A percentile compares a stretch with the other conserved stretches of the same genome.
These are phyloP conservation scores for Enteromius paludinosus DNA, from an alignment of 2,797 vertebrate species.

Conservation along the genomic window DNA sequence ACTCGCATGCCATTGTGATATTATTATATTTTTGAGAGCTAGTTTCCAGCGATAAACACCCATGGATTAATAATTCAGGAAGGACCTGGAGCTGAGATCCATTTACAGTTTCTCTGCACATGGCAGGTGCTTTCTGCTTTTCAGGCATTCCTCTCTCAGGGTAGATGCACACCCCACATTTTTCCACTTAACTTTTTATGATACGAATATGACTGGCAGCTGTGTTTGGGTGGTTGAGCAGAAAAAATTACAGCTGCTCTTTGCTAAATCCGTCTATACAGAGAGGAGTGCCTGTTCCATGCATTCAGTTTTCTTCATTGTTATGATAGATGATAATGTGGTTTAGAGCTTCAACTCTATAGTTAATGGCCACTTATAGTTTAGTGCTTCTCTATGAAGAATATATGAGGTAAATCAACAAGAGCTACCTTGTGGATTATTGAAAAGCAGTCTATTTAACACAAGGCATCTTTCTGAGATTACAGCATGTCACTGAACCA, in stretches of 20 bases:
- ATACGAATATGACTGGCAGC: slow-evolving; percentile 5
- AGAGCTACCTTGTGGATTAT: no score
- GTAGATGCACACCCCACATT: background rate
- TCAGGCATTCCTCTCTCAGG: slow-evolving; percentile 25
- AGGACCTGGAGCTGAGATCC: slow-evolving; percentile 70
- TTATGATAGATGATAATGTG: background rate
- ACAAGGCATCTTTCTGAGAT: background rate
- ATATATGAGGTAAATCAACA: background rate
- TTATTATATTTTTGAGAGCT: slow-evolving; percentile 74
- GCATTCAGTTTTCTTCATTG: slow-evolving; percentile 12
- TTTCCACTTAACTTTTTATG: slow-evolving; percentile 38
- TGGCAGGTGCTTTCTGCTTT: slow-evolving; percentile 40
- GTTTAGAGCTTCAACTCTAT: background rate
- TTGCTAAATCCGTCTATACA: background rate
- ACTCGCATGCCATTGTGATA: slow-evolving; percentile 64
- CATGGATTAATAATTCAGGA: slow-evolving; percentile 78
- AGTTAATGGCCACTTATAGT: slow-evolving; percentile 37
- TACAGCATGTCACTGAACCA: background rate
- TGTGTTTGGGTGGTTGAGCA: slow-evolving; percentile 26
- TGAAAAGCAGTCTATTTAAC: slow-evolving; percentile 40
- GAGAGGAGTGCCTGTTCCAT: slow-evolving; percentile 4
- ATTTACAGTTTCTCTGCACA: slow-evolving; percentile 66
- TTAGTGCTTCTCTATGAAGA: slow-evolving; percentile 6
- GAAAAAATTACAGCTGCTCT: slow-evolving; percentile 9
- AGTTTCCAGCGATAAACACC: slow-evolving; percentile 65